These are phyloP conservation scores for Acanthochromis polyacanthus DNA, from an alignment of 2,113 vertebrate species.

Conservation along the genomic window DNA sequence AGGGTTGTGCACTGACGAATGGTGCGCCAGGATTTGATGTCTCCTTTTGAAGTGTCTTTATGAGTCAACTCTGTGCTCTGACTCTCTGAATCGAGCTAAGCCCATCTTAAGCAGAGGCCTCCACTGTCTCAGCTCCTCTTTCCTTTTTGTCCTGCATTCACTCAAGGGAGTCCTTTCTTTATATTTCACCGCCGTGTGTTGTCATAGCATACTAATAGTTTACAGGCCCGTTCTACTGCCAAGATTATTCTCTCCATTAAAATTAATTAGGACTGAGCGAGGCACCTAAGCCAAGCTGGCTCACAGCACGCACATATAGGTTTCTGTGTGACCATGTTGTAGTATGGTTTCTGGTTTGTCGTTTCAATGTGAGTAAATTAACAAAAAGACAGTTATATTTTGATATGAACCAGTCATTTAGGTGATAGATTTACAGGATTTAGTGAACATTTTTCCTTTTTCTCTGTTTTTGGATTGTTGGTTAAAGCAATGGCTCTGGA, in stretches of 20 bases:
- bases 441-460: no score
- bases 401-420: no score
- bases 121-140: conserved; percentile 56
- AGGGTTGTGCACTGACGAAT: conserved; percentile 66
- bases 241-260: conserved; percentile 10
- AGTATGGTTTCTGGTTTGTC: neutral
- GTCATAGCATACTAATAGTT: conserved; percentile 73
- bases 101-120: conserved; percentile 72
- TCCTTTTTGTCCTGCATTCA: conserved; percentile 43
- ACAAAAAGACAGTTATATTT: no score
- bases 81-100: conserved; percentile 73
- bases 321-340: neutral
- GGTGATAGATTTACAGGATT: no score
- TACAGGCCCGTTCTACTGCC: conserved; percentile 28
- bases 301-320: neutral
- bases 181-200: conserved; percentile 48
- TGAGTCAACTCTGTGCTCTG: conserved; percentile 72
- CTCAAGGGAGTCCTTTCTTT: conserved; percentile 60
- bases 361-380: no score
- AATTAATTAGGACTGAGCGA: neutral
- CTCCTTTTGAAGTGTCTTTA: conserved; percentile 83
- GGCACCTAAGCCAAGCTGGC: neutral
- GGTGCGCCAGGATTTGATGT: conserved; percentile 71
- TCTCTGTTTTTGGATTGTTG: no score
- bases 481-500: no score